These are phyloP conservation scores for Apotomis turbidana DNA, from an alignment of 2,888 invertebrate species.

Conservation along the genomic window DNA sequence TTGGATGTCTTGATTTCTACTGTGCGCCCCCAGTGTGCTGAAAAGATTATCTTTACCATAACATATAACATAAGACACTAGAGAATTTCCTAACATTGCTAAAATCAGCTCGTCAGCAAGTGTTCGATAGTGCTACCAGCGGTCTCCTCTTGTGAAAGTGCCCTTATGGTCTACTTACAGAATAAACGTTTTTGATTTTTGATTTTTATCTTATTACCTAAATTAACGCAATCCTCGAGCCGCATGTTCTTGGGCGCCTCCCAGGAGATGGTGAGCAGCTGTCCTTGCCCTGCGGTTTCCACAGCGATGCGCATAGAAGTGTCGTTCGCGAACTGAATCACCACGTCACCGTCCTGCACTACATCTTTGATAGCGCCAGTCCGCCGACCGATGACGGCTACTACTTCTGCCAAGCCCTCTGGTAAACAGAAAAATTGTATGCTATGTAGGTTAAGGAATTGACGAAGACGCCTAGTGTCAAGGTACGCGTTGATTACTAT, in stretches of 20 bases:
- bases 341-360: constrained; percentile 62
- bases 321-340: constrained; percentile 67
- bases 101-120: no score
- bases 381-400: constrained; percentile 67
- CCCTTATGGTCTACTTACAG: no score
- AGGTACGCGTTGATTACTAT: no score
- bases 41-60: no score
- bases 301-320: constrained; percentile 64
- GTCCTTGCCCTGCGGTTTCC: constrained; percentile 57
- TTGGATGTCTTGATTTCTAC: no score
- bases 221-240: constrained; percentile 69
- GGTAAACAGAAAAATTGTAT: constrained; percentile 18
- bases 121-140: no score
- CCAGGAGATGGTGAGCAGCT: constrained; percentile 66
- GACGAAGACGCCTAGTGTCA: no score
- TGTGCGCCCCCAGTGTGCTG: no score
- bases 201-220: constrained; percentile 57
- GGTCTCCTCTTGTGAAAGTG: no score
- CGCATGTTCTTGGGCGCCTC: constrained; percentile 60
- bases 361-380: constrained; percentile 64
- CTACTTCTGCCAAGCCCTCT: constrained; percentile 63
- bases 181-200: background rate
- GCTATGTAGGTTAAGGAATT: no score
- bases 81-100: no score
- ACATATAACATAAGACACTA: no score